These are phyloP conservation scores for Aporrectodea caliginosa DNA, from an alignment of 1,140 invertebrate species.

Conservation along the genomic window DNA sequence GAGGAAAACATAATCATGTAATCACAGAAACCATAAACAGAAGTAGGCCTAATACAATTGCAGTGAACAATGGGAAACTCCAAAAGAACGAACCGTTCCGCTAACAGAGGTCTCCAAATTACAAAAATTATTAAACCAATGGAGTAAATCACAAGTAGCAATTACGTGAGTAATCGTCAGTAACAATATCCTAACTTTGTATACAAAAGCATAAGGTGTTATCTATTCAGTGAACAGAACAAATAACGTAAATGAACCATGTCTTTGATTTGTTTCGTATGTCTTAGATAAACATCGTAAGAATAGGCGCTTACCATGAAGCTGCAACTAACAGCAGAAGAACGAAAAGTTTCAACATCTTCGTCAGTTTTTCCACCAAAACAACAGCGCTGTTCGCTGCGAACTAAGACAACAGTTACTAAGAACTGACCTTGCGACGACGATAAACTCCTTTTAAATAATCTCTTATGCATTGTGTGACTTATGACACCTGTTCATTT, in stretches of 20 bases:
- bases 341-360: background rate
- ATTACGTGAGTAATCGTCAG: background rate
- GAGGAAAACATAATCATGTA: too few relatives aligned
- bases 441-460: background rate
- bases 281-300: too few relatives aligned
- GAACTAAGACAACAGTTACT: too few relatives aligned
- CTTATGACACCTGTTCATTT: background rate
- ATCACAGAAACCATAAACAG: too few relatives aligned
- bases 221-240: background rate
- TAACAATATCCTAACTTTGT: background rate
- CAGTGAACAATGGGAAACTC: too few relatives aligned
- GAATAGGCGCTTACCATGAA: background rate
- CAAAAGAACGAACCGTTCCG: too few relatives aligned
- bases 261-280: too few relatives aligned
- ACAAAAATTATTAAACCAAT: too few relatives aligned
- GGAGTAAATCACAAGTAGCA: background rate
- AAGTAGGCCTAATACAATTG: too few relatives aligned
- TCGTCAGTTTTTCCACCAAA: background rate
- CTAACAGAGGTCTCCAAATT: too few relatives aligned
- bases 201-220: background rate
- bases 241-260: background rate
- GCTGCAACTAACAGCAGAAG: background rate
- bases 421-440: background rate
- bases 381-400: background rate
- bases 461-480: background rate